phyloP scores from a whole-genome alignment of 2,113 vertebrate genomes.

The Sinosuthora webbiana region DNA sequence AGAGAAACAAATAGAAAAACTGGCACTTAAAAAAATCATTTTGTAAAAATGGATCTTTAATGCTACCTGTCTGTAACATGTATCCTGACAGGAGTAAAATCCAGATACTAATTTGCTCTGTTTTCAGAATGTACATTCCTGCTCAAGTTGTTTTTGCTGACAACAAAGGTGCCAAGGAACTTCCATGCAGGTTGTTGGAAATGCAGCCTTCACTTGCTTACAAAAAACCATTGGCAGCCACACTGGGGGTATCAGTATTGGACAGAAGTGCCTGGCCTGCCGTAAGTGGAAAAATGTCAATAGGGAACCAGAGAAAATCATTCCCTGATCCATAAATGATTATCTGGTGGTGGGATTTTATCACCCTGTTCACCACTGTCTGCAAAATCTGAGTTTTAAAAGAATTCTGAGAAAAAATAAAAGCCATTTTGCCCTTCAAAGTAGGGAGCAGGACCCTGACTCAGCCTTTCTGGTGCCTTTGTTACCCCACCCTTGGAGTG shows the following conservation, averaged over 20 bases:
- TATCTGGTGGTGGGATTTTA: slow-evolving; percentile 48
- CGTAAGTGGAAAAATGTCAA: slow-evolving; percentile 73
- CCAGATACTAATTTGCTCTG: not conserved
- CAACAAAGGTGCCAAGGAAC: not conserved
- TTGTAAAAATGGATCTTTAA: not conserved
- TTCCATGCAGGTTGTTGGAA: not conserved
- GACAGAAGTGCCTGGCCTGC: slow-evolving; percentile 75
- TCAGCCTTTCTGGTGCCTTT: not conserved
- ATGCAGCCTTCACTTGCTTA: not conserved
- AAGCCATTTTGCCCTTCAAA: not conserved
- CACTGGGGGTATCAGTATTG: slow-evolving; percentile 78
- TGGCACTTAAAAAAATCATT: not conserved
- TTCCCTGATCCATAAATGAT: slow-evolving; percentile 86
- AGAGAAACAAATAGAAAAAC: not conserved
- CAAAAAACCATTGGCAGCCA: not conserved
- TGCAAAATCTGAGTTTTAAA: slow-evolving; percentile 57
- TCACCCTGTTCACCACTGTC: slow-evolving; percentile 17
- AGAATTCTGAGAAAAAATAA: not conserved
- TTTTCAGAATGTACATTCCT: not conserved
- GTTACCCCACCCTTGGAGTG: not conserved
- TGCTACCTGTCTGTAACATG: not conserved
- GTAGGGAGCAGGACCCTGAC: not conserved
- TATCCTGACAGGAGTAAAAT: not conserved
- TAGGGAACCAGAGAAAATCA: slow-evolving; percentile 78
- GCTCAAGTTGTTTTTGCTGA: not conserved